phyloP scores from a whole-genome alignment of 2,888 invertebrate species.

The Scaptodrosophila latifasciaeformis region DNA sequence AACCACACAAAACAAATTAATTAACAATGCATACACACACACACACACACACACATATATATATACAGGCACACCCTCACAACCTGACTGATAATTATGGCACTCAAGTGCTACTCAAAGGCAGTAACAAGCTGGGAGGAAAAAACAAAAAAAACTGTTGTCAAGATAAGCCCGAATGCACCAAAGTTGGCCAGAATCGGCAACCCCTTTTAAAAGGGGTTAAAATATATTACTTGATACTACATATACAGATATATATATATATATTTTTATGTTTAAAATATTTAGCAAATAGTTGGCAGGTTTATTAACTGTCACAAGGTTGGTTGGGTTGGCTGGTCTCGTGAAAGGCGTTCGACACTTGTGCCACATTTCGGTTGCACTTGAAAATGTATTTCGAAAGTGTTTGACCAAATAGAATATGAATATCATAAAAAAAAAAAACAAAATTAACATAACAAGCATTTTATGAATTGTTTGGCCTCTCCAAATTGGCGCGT shows the following conservation, averaged over 20 bases:
- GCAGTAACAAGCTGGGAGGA: background rate
- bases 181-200: background rate
- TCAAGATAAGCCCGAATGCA: constrained; percentile 43
- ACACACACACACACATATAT: constrained; percentile 3
- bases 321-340: constrained; percentile 32
- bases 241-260: too few species aligned
- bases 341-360: constrained; percentile 25
- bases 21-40: constrained; percentile 52
- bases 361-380: constrained; percentile 58
- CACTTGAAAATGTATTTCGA: constrained; percentile 53
- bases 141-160: constrained; percentile 31
- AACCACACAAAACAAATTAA: constrained; percentile 56
- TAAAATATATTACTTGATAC: constrained; percentile 30
- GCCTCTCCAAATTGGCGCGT: constrained; percentile 16
- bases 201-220: background rate
- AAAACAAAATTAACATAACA: constrained; percentile 4
- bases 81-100: constrained; percentile 51
- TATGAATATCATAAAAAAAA: too few species aligned
- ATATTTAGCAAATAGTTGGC: constrained; percentile 27
- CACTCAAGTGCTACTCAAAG: constrained; percentile 53
- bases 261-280: too few species aligned
- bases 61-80: background rate
- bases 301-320: constrained; percentile 21
- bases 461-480: background rate
- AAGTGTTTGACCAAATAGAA: constrained; percentile 41